These are phyloP conservation scores for Heliothis virescens DNA, from an alignment of 1,140 invertebrate genomes.

Conservation along the genomic window DNA sequence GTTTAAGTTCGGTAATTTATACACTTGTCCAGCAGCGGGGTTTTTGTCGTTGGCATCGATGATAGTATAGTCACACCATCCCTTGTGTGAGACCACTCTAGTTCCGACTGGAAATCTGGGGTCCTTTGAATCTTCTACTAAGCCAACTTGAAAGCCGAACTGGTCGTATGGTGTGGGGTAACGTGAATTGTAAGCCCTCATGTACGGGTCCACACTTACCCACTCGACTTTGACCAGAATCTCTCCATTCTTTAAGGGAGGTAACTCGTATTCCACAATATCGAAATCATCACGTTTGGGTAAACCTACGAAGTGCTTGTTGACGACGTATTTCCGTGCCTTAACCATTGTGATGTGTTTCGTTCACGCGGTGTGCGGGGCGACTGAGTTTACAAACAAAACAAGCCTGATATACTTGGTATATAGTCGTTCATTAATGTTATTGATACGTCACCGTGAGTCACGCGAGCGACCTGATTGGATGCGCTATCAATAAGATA, in stretches of 20 bases:
- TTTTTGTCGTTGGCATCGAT: conserved; percentile 50
- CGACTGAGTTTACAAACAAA: conserved; percentile 30
- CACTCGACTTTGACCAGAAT: conserved; percentile 78
- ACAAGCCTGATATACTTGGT: background rate
- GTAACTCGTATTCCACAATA: conserved; percentile 67
- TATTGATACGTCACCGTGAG: background rate
- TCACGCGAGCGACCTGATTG: background rate
- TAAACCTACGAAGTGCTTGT: conserved; percentile 67
- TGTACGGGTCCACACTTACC: conserved; percentile 79
- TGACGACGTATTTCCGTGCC: conserved; percentile 64
- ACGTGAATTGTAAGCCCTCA: conserved; percentile 41
- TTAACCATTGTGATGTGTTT: conserved; percentile 52
- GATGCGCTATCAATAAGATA: background rate
- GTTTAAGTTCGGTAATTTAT: conserved; percentile 60
- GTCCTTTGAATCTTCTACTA: conserved; percentile 60
- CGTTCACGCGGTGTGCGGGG: background rate
- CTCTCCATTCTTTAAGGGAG: conserved; percentile 65
- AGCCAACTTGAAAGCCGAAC: conserved; percentile 65
- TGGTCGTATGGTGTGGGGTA: conserved; percentile 32
- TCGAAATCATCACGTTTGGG: conserved; percentile 70
- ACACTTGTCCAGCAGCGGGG: conserved; percentile 26
- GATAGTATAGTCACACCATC: conserved; percentile 71
- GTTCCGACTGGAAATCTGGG: conserved; percentile 85
- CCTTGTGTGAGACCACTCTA: conserved; percentile 84
- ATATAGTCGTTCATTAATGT: conserved; percentile 2